Conservation (phyloP, 2,113 vertebrate genomes). For the Empidonax alnorum region DNA sequence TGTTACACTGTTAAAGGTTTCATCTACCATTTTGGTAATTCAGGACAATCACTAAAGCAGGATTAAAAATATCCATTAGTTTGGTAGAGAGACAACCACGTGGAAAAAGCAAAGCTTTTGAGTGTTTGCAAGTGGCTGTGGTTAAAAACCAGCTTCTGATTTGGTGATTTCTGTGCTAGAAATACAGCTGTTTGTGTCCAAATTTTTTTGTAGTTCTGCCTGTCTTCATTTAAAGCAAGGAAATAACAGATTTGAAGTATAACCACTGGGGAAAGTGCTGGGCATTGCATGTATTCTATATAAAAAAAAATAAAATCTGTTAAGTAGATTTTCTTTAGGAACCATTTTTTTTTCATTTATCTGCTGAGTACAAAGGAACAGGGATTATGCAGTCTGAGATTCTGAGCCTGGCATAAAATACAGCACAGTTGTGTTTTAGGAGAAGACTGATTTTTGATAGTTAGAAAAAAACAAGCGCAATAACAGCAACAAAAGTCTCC, state of each 20-base stretch:
- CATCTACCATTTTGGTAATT: background rate
- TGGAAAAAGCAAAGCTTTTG: background rate
- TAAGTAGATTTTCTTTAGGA: background rate
- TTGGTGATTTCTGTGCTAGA: background rate
- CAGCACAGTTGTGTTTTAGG: background rate
- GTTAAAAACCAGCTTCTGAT: background rate
- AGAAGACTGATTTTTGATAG: background rate
- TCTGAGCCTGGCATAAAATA: background rate
- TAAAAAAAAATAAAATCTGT: background rate
- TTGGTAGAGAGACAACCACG: background rate
- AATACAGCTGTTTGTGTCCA: background rate
- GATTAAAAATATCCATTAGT: background rate
- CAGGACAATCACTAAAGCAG: background rate
- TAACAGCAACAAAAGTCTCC: background rate
- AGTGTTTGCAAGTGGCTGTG: background rate
- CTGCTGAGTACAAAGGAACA: background rate
- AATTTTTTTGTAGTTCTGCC: background rate
- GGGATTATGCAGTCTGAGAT: background rate
- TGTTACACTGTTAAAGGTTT: background rate
- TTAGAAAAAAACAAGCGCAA: rapidly evolving
- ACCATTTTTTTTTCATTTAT: background rate
- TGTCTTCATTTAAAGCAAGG: background rate
- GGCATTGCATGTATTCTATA: background rate
- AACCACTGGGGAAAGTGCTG: background rate
- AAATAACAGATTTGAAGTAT: background rate